Percentiles rank a stretch among this genome's conserved stretches.
Conservation (phyloP, 2,888 invertebrate species). For the Panzeria rudis region DNA sequence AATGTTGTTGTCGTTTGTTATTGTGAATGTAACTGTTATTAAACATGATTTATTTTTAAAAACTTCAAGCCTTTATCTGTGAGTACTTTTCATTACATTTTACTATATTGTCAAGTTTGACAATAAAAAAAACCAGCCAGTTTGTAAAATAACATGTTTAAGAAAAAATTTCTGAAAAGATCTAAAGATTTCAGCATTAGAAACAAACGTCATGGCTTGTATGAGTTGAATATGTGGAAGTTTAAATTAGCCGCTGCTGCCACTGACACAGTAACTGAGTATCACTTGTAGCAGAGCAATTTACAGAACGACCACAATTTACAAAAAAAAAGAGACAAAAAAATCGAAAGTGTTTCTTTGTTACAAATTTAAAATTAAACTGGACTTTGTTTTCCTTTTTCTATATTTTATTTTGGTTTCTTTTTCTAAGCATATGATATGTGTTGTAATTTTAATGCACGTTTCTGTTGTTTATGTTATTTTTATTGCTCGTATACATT, state of each 20-base stretch:
- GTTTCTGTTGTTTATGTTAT: slow-evolving; percentile 17
- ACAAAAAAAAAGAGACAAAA: background rate
- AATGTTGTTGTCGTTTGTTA: background rate
- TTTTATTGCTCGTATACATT: slow-evolving; percentile 16
- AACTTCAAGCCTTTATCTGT: slow-evolving; percentile 12
- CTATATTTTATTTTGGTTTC: slow-evolving; percentile 3
- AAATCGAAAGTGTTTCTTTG: slow-evolving; percentile 64
- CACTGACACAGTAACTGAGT: slow-evolving; percentile 22
- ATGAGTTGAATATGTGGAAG: slow-evolving; percentile 24
- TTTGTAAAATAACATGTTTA: slow-evolving; percentile 14
- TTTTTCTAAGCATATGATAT: slow-evolving; percentile 40
- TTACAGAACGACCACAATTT: slow-evolving; percentile 5
- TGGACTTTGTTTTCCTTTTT: slow-evolving; percentile 36
- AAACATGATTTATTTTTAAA: slow-evolving; percentile 54
- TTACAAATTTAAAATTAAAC: slow-evolving; percentile 24
- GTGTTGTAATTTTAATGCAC: slow-evolving; percentile 52
- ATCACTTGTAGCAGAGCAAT: background rate
- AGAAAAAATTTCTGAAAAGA: slow-evolving; percentile 16
- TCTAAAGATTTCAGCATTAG: slow-evolving; percentile 25
- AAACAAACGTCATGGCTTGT: background rate
- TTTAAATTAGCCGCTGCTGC: slow-evolving; percentile 52
- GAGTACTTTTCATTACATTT: background rate
- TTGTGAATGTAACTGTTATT: slow-evolving; percentile 46
- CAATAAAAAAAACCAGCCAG: slow-evolving; percentile 4
- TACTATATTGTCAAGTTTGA: slow-evolving; percentile 43